phyloP scores from a whole-genome alignment of 1,140 invertebrate species.

The Anoplophora glabripennis region DNA sequence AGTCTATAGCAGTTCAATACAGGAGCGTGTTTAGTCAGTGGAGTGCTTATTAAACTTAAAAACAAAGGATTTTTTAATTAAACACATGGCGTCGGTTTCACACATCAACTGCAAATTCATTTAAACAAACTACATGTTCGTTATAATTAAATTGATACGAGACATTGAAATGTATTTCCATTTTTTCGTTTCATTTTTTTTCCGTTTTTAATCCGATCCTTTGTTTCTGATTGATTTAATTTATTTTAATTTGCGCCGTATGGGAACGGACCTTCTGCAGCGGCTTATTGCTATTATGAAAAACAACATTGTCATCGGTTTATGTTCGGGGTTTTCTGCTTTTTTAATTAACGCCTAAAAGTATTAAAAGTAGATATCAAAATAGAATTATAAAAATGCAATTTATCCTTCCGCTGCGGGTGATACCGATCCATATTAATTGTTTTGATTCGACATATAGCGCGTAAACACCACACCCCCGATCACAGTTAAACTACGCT shows the following conservation, averaged over 20 bases:
- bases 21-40: constrained; percentile 34
- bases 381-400: too few relatives aligned
- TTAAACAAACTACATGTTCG: constrained; percentile 37
- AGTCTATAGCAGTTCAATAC: constrained; percentile 38
- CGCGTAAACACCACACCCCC: too few relatives aligned
- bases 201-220: constrained; percentile 24
- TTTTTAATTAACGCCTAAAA: not conserved
- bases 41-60: constrained; percentile 45
- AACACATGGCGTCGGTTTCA: constrained; percentile 42
- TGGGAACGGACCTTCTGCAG: constrained; percentile 6
- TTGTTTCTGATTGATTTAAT: constrained; percentile 34
- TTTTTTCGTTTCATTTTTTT: constrained; percentile 25
- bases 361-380: not conserved
- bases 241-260: constrained; percentile 24
- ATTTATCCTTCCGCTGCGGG: too few relatives aligned
- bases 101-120: constrained; percentile 44
- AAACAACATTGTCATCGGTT: constrained; percentile 5
- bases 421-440: too few relatives aligned
- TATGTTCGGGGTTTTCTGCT: not conserved
- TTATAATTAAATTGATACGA: constrained; percentile 41
- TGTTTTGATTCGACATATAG: too few relatives aligned
- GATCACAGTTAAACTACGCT: too few relatives aligned
- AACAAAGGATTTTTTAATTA: constrained; percentile 45
- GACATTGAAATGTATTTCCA: constrained; percentile 33
- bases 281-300: constrained; percentile 4